Evolutionary conservation across 2,888 invertebrate genomes (phyloP).

Genomic region (Aspidiotus destructor): DNA sequence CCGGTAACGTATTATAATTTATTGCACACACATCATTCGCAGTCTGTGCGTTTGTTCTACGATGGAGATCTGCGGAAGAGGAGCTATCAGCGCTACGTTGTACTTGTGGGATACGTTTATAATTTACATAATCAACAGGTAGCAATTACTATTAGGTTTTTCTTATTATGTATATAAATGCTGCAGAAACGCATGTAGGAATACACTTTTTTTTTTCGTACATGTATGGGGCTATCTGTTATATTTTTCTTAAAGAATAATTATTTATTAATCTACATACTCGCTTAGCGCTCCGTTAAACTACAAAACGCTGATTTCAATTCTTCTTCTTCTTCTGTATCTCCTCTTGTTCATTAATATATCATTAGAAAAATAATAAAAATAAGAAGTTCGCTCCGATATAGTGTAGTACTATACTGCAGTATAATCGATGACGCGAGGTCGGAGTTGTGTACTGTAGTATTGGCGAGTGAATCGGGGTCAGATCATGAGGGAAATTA

Average conservation of each 20-base stretch:
- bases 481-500: neutral
- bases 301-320: too few relatives aligned
- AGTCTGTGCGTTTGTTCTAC: neutral
- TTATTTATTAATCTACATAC: neutral
- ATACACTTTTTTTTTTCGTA: too few relatives aligned
- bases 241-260: neutral
- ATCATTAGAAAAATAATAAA: slow-evolving; percentile 2
- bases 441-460: neutral
- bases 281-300: neutral
- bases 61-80: neutral
- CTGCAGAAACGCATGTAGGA: too few relatives aligned
- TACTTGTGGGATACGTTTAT: neutral
- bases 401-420: too few relatives aligned
- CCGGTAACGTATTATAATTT: neutral
- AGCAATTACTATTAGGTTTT: slow-evolving; percentile 5
- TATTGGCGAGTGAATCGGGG: neutral
- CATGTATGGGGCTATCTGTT: neutral
- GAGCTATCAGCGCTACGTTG: neutral
- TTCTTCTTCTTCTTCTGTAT: neutral
- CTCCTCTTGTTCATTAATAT: slow-evolving; percentile 2
- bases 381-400: neutral
- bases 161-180: neutral
- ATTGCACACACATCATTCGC: neutral
- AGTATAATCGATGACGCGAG: neutral
- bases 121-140: slow-evolving; percentile 10